Conservation (phyloP, 53 echinoderm and acorn worm genomes). For the Holothuria scabra region DNA sequence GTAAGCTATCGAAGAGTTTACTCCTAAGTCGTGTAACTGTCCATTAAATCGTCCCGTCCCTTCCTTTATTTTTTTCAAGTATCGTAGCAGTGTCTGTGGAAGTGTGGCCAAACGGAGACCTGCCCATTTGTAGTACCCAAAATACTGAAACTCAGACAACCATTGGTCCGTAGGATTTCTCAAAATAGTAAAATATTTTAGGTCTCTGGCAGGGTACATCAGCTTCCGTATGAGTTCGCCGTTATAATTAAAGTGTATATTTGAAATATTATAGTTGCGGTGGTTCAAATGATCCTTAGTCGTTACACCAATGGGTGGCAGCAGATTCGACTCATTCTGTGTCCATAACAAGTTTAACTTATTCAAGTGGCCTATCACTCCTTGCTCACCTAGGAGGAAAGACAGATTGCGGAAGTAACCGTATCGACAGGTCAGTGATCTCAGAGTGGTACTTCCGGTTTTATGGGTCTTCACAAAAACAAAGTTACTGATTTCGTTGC, state of each 20-base stretch:
- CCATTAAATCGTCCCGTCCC: too few species aligned
- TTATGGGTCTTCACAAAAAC: too few species aligned
- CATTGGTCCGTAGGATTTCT: background rate
- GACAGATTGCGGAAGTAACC: constrained; percentile 54
- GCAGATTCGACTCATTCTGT: constrained; percentile 14
- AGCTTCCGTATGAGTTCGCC: constrained; percentile 41
- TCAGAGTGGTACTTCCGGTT: constrained; percentile 64
- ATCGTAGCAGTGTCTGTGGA: background rate
- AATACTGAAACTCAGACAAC: constrained; percentile 25
- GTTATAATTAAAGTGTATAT: constrained; percentile 54
- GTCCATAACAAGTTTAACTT: background rate
- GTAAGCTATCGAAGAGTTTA: too few species aligned
- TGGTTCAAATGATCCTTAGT: constrained; percentile 38
- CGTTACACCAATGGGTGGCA: constrained; percentile 57
- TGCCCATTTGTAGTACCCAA: background rate
- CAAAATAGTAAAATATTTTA: constrained; percentile 20
- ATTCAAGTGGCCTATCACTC: constrained; percentile 51
- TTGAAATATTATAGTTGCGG: constrained; percentile 55
- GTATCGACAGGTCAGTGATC: constrained; percentile 49
- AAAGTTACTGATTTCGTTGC: constrained; percentile 42
- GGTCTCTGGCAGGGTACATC: constrained; percentile 32
- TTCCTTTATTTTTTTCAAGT: background rate
- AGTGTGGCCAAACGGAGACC: background rate
- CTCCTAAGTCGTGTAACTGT: background rate
- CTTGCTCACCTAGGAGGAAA: constrained; percentile 37